phyloP scores from a whole-genome alignment of 2,888 invertebrate species.

The Phortica okadai region DNA sequence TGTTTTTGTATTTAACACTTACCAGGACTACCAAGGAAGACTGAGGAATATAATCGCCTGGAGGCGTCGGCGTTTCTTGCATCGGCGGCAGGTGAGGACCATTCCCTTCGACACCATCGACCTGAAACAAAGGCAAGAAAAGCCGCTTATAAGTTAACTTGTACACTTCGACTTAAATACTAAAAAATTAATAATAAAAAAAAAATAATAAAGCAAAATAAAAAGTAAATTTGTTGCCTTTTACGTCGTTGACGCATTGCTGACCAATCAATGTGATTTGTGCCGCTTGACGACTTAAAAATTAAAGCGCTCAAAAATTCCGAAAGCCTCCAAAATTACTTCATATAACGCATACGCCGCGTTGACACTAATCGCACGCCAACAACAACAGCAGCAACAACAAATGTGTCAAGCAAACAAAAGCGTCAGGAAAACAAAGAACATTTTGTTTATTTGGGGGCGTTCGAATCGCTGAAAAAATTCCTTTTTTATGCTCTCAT shows the following conservation, averaged over 20 bases:
- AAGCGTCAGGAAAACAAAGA: slow-evolving; percentile 35
- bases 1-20: slow-evolving; percentile 67
- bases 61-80: slow-evolving; percentile 87
- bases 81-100: slow-evolving; percentile 91
- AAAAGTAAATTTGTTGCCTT: neutral
- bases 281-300: neutral
- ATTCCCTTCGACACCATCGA: slow-evolving; percentile 95
- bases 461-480: neutral
- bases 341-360: slow-evolving; percentile 30
- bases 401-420: slow-evolving; percentile 22
- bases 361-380: slow-evolving; percentile 49
- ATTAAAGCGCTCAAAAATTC: slow-evolving; percentile 13
- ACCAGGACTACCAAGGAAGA: slow-evolving; percentile 94
- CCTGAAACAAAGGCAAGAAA: slow-evolving; percentile 80
- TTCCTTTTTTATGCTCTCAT: slow-evolving; percentile 15
- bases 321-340: slow-evolving; percentile 26
- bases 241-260: neutral
- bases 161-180: neutral
- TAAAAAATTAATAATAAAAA: slow-evolving; percentile 14
- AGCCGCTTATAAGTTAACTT: slow-evolving; percentile 54
- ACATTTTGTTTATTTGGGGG: neutral
- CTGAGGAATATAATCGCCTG: slow-evolving; percentile 92
- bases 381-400: slow-evolving; percentile 12
- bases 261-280: neutral
- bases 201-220: neutral